Conservation (phyloP, 2,797 vertebrate genomes). For the Hippoglossus hippoglossus region DNA sequence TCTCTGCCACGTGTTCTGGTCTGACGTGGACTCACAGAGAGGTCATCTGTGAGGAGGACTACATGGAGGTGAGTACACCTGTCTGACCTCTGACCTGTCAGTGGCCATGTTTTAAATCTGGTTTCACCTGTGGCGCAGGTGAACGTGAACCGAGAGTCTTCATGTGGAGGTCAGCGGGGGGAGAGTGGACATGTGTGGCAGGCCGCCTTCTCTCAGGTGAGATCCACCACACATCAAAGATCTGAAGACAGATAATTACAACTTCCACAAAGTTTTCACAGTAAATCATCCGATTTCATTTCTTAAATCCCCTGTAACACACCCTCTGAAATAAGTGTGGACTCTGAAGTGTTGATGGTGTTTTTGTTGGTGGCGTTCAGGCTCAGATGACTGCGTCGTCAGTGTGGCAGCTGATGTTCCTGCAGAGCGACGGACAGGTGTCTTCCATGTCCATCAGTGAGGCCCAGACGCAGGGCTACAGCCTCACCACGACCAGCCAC, state of each 20-base stretch:
- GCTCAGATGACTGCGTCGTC: constrained; percentile 53
- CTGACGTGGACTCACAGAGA: constrained; percentile 77
- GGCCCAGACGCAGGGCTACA: constrained; percentile 74
- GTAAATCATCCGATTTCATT: too few species aligned
- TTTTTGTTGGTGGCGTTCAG: constrained; percentile 27
- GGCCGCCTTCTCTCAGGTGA: constrained; percentile 59
- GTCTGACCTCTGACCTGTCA: too few species aligned
- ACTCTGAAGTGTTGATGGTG: background rate
- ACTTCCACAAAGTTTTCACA: too few species aligned
- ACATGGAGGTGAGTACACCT: constrained; percentile 80
- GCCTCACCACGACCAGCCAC: constrained; percentile 64
- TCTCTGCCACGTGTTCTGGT: constrained; percentile 58
- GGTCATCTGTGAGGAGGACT: constrained; percentile 84
- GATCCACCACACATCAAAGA: too few species aligned
- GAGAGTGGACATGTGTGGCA: constrained; percentile 32
- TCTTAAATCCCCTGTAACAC: too few species aligned
- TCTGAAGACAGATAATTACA: background rate
- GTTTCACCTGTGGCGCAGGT: constrained; percentile 51
- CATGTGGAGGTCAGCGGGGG: constrained; percentile 45
- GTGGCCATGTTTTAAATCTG: background rate
- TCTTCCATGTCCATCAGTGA: constrained; percentile 67
- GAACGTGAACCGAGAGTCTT: constrained; percentile 53
- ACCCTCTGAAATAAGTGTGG: too few species aligned
- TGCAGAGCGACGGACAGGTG: constrained; percentile 61
- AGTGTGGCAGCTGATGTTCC: constrained; percentile 81